Evolutionary conservation across 2,797 vertebrate genomes (phyloP).

Genomic region (Caiman crocodilus): DNA sequence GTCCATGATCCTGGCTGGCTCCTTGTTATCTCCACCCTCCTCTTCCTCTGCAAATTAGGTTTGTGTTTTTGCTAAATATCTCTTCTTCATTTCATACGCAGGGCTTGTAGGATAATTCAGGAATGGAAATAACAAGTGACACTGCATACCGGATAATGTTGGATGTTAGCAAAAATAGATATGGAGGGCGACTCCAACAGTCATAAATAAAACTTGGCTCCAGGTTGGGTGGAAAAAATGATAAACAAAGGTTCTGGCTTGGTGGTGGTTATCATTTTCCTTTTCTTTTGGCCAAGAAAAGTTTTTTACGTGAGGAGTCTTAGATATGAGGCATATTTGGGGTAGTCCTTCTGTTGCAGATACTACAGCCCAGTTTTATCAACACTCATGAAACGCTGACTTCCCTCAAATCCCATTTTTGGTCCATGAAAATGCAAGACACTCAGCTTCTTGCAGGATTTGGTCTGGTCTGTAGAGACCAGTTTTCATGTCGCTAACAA

Average conservation of each 20-base stretch:
- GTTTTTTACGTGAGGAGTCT: not conserved
- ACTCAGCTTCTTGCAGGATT: not conserved
- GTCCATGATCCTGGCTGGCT: constrained; percentile 3
- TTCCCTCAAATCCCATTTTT: not conserved
- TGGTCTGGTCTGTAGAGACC: not conserved
- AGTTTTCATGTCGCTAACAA: not conserved
- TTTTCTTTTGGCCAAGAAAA: not conserved
- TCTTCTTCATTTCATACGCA: not conserved
- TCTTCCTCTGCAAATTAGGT: rapidly evolving
- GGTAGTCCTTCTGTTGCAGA: constrained; percentile 9
- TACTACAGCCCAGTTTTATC: not conserved
- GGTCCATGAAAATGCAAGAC: not conserved
- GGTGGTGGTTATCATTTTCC: constrained; percentile 3
- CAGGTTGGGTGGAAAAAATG: constrained; percentile 1
- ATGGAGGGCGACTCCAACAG: not conserved
- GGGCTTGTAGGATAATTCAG: not conserved
- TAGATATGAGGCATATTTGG: not conserved
- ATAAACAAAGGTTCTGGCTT: constrained; percentile 9
- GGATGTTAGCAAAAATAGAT: not conserved
- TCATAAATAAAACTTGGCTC: not conserved
- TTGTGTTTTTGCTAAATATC: not conserved
- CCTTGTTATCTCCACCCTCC: not conserved
- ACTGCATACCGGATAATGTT: not conserved
- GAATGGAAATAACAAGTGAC: not conserved
- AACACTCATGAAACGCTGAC: not conserved